Base-by-base conservation (phyloP, 2,113 vertebrate genomes). In the Chamaetylas fuelleborni region DNA sequence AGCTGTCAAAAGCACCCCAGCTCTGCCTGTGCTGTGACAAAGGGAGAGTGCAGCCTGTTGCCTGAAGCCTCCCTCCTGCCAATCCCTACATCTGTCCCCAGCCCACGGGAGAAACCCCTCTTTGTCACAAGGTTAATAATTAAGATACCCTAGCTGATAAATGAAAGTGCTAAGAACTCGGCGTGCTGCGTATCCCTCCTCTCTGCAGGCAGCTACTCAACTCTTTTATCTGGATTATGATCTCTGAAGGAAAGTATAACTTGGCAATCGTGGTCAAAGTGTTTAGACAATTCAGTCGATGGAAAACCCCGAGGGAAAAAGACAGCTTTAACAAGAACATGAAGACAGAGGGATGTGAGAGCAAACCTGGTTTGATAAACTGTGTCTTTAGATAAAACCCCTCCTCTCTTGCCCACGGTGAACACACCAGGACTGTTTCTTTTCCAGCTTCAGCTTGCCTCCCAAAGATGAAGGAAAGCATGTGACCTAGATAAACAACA, bases 221-320 rank as follows among this genome's bases (percentile, higher is more conserved):
- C n/a, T 24, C 25, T 9, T 83, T 91, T 78, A 87, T 87, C 81
- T 50, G 66, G 19, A 38, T 58, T 26, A 54, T 47, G 50, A 88
- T 88, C 93, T 92, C 62, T 73, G 78, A 91, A 90, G 86, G 84
- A 87, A 92, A 91, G 74, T 50, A 80, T 42, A 61, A 82, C 69
- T 88, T 91, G 89, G 95, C 91, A 95, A 8, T 65, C 1, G 0
- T 23, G 78, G 89, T 45, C 86, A 24, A 72, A 93, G 89, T 58
- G 81, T 95, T 92, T 91, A 95, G 85, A 93, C 74, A 88, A 71
- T 91, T 81, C 88, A 89, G 57, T 83, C 94, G 74, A 31, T 70
- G 90, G 72, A 91, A 86, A 91, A 36, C 54, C 74, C 85, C 17
- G 43, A 80, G 67, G 72, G 22, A 62, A 64, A 69, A 81, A 78